Conservation (phyloP, 2,888 invertebrate species). For the Melinopterus prodromus region DNA sequence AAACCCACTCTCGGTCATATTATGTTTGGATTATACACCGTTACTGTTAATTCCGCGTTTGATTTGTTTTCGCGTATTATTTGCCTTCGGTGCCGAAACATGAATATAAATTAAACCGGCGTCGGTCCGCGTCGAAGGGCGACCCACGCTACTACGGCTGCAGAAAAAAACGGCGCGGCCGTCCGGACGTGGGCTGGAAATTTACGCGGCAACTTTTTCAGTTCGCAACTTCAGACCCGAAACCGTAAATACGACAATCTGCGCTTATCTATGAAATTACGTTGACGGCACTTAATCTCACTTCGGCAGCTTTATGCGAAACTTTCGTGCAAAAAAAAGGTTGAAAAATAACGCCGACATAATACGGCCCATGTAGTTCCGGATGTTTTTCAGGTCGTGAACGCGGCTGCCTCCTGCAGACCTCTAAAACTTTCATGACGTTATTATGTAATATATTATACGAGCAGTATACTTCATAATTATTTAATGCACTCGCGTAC, state of each 20-base stretch:
- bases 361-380: neutral
- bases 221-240: conserved; percentile 5
- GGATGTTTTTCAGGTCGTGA: neutral
- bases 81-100: conserved; percentile 25
- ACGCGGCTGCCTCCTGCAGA: neutral
- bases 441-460: neutral
- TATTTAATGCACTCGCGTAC: no score
- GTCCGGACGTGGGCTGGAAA: conserved; percentile 15
- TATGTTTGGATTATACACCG: conserved; percentile 11
- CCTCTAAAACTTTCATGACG: neutral
- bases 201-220: conserved; percentile 22
- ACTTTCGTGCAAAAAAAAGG: neutral
- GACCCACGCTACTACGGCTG: neutral
- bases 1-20: neutral
- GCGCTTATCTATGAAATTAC: conserved; percentile 24
- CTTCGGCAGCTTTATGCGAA: conserved; percentile 6
- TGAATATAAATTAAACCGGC: conserved; percentile 24
- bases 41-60: conserved; percentile 19
- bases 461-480: no score
- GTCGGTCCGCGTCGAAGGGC: conserved; percentile 6
- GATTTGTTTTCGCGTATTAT: conserved; percentile 25
- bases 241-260: conserved; percentile 21
- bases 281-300: conserved; percentile 16
- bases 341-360: neutral
- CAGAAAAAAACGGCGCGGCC: conserved; percentile 4